Evolutionary conservation across 2,888 invertebrate species (phyloP).

Genomic region (Melanophora roralis): DNA sequence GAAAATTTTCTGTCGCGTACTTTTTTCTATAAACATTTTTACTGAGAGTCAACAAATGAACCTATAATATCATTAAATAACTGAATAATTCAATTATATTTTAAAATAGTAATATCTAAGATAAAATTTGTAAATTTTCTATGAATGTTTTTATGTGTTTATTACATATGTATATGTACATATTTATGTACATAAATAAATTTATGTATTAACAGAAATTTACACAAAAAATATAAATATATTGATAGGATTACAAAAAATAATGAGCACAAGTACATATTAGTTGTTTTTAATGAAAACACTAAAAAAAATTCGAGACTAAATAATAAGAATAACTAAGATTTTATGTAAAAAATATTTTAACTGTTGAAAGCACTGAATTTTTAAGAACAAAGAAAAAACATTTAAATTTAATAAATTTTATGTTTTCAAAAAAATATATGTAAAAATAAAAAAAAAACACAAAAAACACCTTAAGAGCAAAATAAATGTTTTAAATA

Average conservation of each 20-base stretch:
- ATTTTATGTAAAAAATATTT: constrained; percentile 62
- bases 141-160: constrained; percentile 52
- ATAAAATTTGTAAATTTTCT: constrained; percentile 44
- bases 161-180: too few relatives aligned
- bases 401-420: constrained; percentile 58
- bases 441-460: constrained; percentile 22
- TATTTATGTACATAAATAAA: constrained; percentile 12
- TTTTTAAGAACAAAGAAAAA: constrained; percentile 49
- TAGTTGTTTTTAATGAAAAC: constrained; percentile 27
- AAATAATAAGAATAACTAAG: constrained; percentile 49
- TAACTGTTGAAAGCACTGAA: constrained; percentile 63
- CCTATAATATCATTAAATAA: too few relatives aligned
- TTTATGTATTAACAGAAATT: constrained; percentile 33
- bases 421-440: constrained; percentile 56
- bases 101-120: neutral
- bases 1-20: too few relatives aligned
- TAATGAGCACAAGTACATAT: constrained; percentile 43
- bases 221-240: constrained; percentile 1
- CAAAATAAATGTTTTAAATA: constrained; percentile 47
- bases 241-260: constrained; percentile 5
- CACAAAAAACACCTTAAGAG: constrained; percentile 34
- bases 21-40: too few relatives aligned
- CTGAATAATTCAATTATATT: too few relatives aligned
- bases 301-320: constrained; percentile 39
- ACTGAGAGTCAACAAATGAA: too few relatives aligned